Base-by-base conservation (phyloP, 2,888 invertebrate species). In the Parnassius smintheus region DNA sequence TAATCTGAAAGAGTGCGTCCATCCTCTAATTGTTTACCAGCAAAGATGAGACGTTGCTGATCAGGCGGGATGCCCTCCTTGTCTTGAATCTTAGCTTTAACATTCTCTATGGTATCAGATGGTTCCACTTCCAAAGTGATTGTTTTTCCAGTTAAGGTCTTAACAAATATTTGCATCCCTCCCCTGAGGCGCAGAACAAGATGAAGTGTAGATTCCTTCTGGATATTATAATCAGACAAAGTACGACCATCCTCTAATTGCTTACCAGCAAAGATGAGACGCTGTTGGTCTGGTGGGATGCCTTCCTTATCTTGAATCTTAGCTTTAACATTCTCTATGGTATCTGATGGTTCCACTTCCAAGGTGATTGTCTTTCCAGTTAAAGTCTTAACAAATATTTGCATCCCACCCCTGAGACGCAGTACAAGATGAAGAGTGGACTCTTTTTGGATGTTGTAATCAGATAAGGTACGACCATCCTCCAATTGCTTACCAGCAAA, bases 401-500 rank as follows among this genome's bases (percentile, higher is more conserved):
- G 83, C 83, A 83, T 83, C 57, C 83, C 83, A 62, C 83, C 83
- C 18, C 83, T 70, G 0, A 77, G 71, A 64, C 80, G 73, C 2
- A 81, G 25, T 0, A 81, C 81, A 0, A 81, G 66, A 1, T 83
- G 82, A 0, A 83, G 68, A 0, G 82, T 83, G 0, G 82, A 82
- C 13, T 83, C 83, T 4, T 50, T 50, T 18, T 51, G 51, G 12
- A 51, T 51, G 4, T 51, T 51, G 11, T 51, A 51, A 25, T 51
- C 51, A 1, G 51, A 51, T 0, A 51, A 2, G 2, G 25, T 51
- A 2, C 51, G 51, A 4, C 51, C 51, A 83, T 94, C 94, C 81
- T 94, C 94, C 56, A 94, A 73, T 71, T 94, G 94, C 68, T 93
- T 93, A 1, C 94, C 94, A 42, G 93, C 93, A 67, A 93, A 94